Conservation (phyloP, 2,113 vertebrate species). For the Grammomys dolichurus region DNA sequence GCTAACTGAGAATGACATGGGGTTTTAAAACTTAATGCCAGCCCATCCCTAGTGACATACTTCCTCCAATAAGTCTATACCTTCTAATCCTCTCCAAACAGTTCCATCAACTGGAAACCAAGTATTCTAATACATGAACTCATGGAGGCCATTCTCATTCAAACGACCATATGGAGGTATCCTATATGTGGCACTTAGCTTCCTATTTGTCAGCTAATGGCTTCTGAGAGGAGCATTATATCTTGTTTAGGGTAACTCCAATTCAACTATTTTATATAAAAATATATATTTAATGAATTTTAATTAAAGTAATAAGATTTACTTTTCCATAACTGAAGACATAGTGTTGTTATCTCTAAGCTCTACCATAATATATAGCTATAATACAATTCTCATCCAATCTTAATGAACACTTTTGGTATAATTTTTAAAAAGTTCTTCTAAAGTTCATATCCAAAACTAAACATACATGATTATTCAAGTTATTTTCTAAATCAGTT, state of each 20-base stretch:
- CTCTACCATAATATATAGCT: background rate
- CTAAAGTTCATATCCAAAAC: conserved; percentile 3
- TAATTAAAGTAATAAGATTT: background rate
- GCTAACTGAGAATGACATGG: background rate
- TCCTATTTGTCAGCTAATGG: background rate
- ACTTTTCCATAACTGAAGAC: background rate
- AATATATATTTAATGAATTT: background rate
- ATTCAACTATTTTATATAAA: background rate
- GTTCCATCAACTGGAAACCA: background rate
- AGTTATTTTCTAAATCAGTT: background rate
- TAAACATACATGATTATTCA: background rate
- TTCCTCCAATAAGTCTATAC: background rate
- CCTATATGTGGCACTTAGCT: background rate
- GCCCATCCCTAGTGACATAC: background rate
- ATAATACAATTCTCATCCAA: background rate
- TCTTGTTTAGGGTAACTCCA: background rate
- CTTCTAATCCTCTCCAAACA: background rate
- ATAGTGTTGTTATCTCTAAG: background rate
- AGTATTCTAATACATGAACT: background rate
- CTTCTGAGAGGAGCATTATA: background rate
- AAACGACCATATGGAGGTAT: background rate
- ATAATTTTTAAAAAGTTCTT: background rate
- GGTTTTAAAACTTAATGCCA: background rate
- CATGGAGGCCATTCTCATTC: background rate
- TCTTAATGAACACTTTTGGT: background rate